Evolutionary conservation across 2,888 invertebrate genomes (phyloP).

Genomic region (Pollenia griseotomentosa): DNA sequence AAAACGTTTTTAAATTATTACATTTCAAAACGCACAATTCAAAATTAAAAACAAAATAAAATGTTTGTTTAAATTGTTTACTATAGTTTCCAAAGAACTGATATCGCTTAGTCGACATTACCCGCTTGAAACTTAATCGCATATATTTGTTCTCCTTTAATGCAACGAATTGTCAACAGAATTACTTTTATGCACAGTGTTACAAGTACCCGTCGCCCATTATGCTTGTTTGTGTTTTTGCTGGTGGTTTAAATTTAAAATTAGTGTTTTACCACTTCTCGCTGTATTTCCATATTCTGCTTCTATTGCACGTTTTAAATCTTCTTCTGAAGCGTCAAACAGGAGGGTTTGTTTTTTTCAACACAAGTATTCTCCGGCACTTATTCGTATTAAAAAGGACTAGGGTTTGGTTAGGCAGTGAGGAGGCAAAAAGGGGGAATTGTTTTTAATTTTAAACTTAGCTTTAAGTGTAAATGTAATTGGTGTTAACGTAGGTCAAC

Average conservation of each 20-base stretch:
- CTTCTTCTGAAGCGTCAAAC: conserved; percentile 9
- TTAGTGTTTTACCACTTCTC: conserved; percentile 36
- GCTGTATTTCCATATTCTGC: background rate
- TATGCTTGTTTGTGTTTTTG: conserved; percentile 4
- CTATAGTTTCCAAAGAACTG: too few relatives aligned
- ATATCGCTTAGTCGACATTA: background rate
- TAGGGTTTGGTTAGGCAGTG: background rate
- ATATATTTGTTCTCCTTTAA: conserved; percentile 7
- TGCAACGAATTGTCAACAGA: conserved; percentile 6
- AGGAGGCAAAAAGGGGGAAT: background rate
- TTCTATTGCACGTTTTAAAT: conserved; percentile 3
- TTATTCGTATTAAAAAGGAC: background rate
- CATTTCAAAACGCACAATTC: too few relatives aligned
- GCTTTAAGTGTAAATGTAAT: conserved; percentile 57
- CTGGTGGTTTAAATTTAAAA: conserved; percentile 14
- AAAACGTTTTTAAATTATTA: too few relatives aligned
- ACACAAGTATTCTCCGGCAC: background rate
- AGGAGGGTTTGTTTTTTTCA: background rate
- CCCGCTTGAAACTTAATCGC: background rate
- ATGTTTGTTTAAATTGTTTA: too few relatives aligned
- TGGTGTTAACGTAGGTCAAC: conserved; percentile 71
- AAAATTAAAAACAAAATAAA: too few relatives aligned
- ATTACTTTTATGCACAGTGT: conserved; percentile 35
- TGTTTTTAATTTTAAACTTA: conserved; percentile 46
- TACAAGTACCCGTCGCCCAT: background rate